Evolutionary conservation across 2,113 vertebrate genomes (phyloP), one percentile per base, ranked within the genome.

Genomic region (Antechinus flavipes): DNA sequence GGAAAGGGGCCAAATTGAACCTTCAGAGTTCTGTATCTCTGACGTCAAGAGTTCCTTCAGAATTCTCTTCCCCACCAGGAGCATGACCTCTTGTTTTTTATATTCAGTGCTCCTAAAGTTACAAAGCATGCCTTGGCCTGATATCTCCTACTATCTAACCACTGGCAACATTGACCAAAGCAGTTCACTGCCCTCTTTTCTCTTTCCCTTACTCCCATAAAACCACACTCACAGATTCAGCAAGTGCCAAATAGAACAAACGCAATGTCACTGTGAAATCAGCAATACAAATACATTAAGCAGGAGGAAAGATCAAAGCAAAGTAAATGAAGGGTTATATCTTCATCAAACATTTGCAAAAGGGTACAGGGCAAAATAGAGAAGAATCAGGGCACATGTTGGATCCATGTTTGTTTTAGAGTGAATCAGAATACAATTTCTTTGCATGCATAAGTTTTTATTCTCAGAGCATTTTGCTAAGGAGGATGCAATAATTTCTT

Each of bases 281-380:
- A 97, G 95, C 96, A 96, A 95, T 0, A 92, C 8, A 97, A 96
- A 35, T 93, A 68, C 89, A 95, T 96, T 92, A 94, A 93, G 92
- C 54, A n/a, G 49, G 26, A 68, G 0, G 55, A 0, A 94, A 95
- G 23, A 97, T 97, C 94, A 95, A 95, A 97, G 96, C 89, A 97
- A 97, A 97, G 56, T 95, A 93, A 97, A 3, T 0, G 95, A 90
- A 84, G 26, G 97, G 93, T 54, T 24, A 61, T 22, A 22, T 91
- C 76, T 96, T 93, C 96, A 91, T 98, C 97, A 98, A 98, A 98
- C 95, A 98, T 98, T 98, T 96, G 98, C 96, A 97, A 84, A 96
- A 92, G 56, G 76, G 93, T 30, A 90, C 92, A 95, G 95, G 54
- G 92, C 93, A 35, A 93, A 97, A 95, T 89, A 68, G 27, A 49